These are phyloP conservation scores for Cotesia congregata DNA, from an alignment of 2,888 invertebrate genomes.

Conservation along the genomic window DNA sequence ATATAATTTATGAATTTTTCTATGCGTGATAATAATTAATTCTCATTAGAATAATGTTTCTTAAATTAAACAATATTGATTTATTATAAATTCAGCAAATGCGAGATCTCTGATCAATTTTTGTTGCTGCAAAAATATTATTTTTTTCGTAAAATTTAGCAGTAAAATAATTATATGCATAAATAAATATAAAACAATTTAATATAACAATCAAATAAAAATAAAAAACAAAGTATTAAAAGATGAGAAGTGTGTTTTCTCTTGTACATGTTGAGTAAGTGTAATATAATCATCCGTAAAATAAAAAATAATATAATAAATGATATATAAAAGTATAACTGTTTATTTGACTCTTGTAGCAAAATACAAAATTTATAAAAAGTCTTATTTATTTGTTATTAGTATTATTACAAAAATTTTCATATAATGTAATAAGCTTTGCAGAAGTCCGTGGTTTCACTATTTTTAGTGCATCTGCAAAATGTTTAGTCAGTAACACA, in stretches of 20 bases:
- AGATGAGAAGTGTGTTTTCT: constrained; percentile 62
- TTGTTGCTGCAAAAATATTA: not conserved
- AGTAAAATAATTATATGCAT: constrained; percentile 3
- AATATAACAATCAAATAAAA: constrained; percentile 35
- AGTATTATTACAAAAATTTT: constrained; percentile 73
- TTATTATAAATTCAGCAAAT: constrained; percentile 15
- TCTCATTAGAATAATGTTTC: not conserved
- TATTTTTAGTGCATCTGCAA: constrained; percentile 79
- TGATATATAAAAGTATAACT: not conserved
- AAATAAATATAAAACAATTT: constrained; percentile 17
- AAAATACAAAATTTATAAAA: not conserved
- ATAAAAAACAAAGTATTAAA: constrained; percentile 60
- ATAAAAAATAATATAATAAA: constrained; percentile 10
- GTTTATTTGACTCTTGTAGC: constrained; percentile 3
- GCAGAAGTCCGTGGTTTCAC: constrained; percentile 84
- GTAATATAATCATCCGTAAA: constrained; percentile 58
- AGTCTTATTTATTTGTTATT: constrained; percentile 25
- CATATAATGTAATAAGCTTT: constrained; percentile 81
- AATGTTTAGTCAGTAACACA: constrained; percentile 74
- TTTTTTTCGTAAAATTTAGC: constrained; percentile 4
- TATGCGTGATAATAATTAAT: constrained; percentile 13
- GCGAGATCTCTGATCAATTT: constrained; percentile 7
- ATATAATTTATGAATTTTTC: constrained; percentile 23
- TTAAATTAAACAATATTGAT: not conserved
- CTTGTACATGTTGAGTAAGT: constrained; percentile 59